Base-by-base conservation (phyloP, 2,113 vertebrate species). In the Carassius carassius region DNA sequence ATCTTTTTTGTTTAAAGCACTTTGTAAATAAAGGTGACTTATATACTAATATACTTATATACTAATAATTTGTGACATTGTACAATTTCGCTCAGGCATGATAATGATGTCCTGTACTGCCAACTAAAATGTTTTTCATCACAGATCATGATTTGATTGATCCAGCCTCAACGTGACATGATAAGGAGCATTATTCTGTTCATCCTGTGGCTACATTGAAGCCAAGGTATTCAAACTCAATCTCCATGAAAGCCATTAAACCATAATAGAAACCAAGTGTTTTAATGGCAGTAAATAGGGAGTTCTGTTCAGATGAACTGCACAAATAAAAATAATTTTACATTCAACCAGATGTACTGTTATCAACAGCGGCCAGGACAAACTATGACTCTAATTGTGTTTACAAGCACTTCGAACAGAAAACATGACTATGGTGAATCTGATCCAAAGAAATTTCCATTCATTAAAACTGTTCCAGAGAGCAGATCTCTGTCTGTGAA, bases 261-360 rank as follows among this genome's bases (percentile, higher is more conserved):
- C 41, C 8, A 44, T 44, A 44, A 9, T 44, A 44, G 7, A 44
- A 44, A 44, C 41, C 41, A 65, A 16, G 12, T 65, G 62, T 65
- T 65, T 65, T 65, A 16, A 29, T 65, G 62, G 25, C 63, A 65
- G 63, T 32, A 32, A 32, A 65, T n/a, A 29, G 13, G 25, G 25
- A 67, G 14, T 67, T 67, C 29, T 32, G 29, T 8, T 67, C 29
- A 32, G 14, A 7, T 67, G 14, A 32, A 67, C 29, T 67, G 37
- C 37, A 7, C 37, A 41, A 5, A 41, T 41, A 41, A 41, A 37
- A 41, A 41, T 5, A 5, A 44, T 44, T 44, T 2, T 44, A 10
- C 8, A 10, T 44, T 44, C 9, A 44, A 10, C 47, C 47, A 49
- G 23, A 94, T 94, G 93, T 92, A 92, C 84, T 93, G 90, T 91